Base-by-base conservation (phyloP, 1,140 invertebrate genomes). In the Drosophila kohkoa region DNA sequence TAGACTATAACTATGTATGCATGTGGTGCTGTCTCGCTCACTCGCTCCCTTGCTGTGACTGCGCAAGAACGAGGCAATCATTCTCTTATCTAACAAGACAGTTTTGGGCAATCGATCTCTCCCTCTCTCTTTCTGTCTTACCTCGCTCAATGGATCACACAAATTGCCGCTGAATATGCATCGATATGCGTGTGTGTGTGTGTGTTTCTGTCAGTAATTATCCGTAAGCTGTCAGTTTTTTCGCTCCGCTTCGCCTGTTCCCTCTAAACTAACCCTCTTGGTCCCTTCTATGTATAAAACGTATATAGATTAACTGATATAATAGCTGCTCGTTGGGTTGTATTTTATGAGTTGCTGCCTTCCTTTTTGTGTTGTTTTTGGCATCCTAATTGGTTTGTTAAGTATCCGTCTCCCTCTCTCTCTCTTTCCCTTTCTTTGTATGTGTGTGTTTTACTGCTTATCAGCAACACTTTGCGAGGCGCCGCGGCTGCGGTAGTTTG, bases 371-470 rank as follows among this genome's bases (percentile, higher is more conserved):
- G n/a, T 35, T 73, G 66, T 75, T 79, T 88, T 81, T 89, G 82
- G 79, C 87, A 87, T 90, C 80, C 87, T 90, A 90, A 90, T 90
- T 90, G 87, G 87, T 90, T 90, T 90, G 88, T 90, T 89, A 90
- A 90, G 79, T 90, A 90, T 90, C 67, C 20, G 15, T 59, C 35
- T 45, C 38, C 7, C n/a, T 54, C 60, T 1, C 20, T 6, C 35
- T 20, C 46, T 11, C 68, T 45, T n/a, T 25, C 30, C 48, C 51
- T 35, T 28, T 68, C 73, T 74, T 67, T 58, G 48, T 13, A 25
- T 64, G 54, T 54, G 30, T 72, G 20, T 25, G 5, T 43, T 60
- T 28, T 64, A 25, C 20, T 45, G 63, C 85, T 89, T 89, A 89
- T 85, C 85, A 68, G 81, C 58, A 75, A 79, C 85, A 89, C 85